Conservation (phyloP, 2,797 vertebrate genomes). For the Chloroceryle amazona region DNA sequence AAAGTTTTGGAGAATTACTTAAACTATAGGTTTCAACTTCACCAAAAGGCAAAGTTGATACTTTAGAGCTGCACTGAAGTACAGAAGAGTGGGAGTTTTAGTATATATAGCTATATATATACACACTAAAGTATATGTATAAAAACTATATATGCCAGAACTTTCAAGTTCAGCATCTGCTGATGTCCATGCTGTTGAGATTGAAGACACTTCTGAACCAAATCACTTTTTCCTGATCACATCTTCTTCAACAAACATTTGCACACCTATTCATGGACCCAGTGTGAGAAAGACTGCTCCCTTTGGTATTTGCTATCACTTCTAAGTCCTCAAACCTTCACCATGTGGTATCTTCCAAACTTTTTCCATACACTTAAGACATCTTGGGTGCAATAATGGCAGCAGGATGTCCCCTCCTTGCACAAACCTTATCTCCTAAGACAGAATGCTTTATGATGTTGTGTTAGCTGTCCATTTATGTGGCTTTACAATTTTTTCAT, state of each 20-base stretch:
- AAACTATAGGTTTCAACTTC: not conserved
- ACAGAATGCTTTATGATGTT: not conserved
- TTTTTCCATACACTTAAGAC: not conserved
- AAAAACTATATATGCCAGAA: not conserved
- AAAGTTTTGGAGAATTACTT: not conserved
- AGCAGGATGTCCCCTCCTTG: not conserved
- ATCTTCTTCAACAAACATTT: not conserved
- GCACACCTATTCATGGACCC: not conserved
- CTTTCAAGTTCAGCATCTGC: not conserved
- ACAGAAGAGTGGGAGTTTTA: not conserved
- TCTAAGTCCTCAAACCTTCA: not conserved
- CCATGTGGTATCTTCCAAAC: not conserved
- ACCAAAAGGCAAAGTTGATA: not conserved
- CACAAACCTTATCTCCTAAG: not conserved
- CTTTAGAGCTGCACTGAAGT: not conserved
- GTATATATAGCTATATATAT: not conserved
- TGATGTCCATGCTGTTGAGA: too few species aligned
- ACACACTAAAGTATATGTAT: not conserved
- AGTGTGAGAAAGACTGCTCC: not conserved
- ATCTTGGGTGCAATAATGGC: not conserved
- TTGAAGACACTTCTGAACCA: not conserved
- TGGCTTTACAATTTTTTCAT: not conserved
- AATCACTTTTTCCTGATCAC: not conserved
- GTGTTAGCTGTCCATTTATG: not conserved
- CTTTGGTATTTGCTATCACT: not conserved